phyloP scores from a whole-genome alignment of 2,888 invertebrate genomes.

The Drosophila niveifrons region DNA sequence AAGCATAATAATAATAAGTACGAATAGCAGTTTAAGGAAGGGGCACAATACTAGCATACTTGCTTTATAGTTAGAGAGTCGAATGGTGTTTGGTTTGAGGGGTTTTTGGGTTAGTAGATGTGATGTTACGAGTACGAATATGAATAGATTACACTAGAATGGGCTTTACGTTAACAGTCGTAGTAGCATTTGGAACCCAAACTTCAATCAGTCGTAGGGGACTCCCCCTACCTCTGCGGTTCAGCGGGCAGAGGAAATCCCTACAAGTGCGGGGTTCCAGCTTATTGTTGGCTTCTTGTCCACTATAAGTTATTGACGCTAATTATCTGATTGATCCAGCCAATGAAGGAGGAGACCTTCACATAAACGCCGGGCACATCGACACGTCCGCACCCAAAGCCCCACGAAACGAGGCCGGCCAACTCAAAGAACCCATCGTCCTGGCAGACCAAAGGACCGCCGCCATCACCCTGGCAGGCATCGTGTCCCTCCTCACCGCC shows the following conservation, averaged over 20 bases:
- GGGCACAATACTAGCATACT: slow-evolving; percentile 70
- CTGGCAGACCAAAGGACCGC: slow-evolving; percentile 96
- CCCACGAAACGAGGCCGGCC: slow-evolving; percentile 97
- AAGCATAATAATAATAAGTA: slow-evolving; percentile 17
- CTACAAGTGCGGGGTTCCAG: slow-evolving; percentile 70
- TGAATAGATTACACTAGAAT: slow-evolving; percentile 78
- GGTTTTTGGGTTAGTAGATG: slow-evolving; percentile 26
- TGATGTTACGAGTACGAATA: slow-evolving; percentile 44
- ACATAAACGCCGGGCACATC: slow-evolving; percentile 99
- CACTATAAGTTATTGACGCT: slow-evolving; percentile 95
- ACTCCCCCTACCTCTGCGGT: slow-evolving; percentile 20
- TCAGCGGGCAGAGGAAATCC: slow-evolving; percentile 25
- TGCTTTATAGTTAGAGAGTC: slow-evolving; percentile 47
- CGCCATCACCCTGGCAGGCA: slow-evolving; percentile 98
- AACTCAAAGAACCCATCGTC: slow-evolving; percentile 97
- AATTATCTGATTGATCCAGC: slow-evolving; percentile 99
- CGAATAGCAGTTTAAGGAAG: background rate
- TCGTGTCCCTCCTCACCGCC: slow-evolving; percentile 97
- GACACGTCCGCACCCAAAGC: slow-evolving; percentile 95
- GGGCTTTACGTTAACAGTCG: slow-evolving; percentile 72
- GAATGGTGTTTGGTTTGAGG: slow-evolving; percentile 8
- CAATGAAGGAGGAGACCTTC: slow-evolving; percentile 97
- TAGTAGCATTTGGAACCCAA: slow-evolving; percentile 49
- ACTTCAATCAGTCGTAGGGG: slow-evolving; percentile 57
- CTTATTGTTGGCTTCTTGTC: slow-evolving; percentile 7